Evolutionary conservation across 2,797 vertebrate species (phyloP).

Genomic region (Sciaenops ocellatus): DNA sequence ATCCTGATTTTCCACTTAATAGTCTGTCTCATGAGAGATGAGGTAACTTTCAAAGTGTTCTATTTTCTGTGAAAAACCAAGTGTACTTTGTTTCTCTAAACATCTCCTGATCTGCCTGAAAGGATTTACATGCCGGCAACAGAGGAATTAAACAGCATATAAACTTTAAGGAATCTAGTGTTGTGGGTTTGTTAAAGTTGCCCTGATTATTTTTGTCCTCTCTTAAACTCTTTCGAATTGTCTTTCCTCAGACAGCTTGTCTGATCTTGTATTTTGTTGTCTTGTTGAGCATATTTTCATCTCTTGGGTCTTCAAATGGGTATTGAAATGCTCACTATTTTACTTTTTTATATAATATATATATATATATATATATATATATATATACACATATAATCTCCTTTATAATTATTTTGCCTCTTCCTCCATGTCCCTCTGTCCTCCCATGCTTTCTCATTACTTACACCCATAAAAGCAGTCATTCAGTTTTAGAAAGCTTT

Average conservation of each 20-base stretch:
- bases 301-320: not conserved
- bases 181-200: constrained; percentile 33
- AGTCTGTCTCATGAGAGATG: constrained; percentile 10
- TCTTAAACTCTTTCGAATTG: not conserved
- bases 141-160: constrained; percentile 35
- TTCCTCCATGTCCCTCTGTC: constrained; percentile 4
- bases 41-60: constrained; percentile 35
- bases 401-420: constrained; percentile 1
- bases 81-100: constrained; percentile 52
- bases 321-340: not conserved
- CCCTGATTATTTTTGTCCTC: constrained; percentile 9
- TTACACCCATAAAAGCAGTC: constrained; percentile 43
- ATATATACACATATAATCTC: not conserved
- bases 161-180: constrained; percentile 37
- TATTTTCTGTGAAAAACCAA: constrained; percentile 30
- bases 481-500: constrained; percentile 52
- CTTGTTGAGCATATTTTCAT: constrained; percentile 1
- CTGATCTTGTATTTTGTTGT: not conserved
- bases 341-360: too few species aligned
- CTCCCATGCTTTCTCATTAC: constrained; percentile 36
- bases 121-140: constrained; percentile 29
- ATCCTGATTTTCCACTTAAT: constrained; percentile 6
- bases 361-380: too few species aligned
- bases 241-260: not conserved
- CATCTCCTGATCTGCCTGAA: constrained; percentile 40